Evolutionary conservation across 2,797 vertebrate genomes (phyloP).

Genomic region (Aratinga solstitialis): DNA sequence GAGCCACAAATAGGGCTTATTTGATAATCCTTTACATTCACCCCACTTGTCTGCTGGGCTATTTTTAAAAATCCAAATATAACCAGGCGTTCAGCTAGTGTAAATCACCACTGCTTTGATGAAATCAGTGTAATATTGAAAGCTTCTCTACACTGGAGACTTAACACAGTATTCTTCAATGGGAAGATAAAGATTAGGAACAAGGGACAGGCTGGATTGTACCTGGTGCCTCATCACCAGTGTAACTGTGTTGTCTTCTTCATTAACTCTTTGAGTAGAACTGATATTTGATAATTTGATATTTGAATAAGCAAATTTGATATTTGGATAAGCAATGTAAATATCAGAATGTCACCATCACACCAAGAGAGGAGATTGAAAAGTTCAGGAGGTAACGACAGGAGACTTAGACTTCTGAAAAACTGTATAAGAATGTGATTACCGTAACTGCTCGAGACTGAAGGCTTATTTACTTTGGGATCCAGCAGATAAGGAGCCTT

Average conservation of each 20-base stretch:
- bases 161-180: background rate
- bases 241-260: background rate
- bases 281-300: background rate
- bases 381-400: background rate
- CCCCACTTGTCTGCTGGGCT: background rate
- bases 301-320: background rate
- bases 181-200: background rate
- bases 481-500: background rate
- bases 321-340: background rate
- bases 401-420: background rate
- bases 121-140: background rate
- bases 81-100: background rate
- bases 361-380: background rate
- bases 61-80: background rate
- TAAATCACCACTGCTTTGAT: background rate
- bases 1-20: background rate
- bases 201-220: background rate
- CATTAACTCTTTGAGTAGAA: background rate
- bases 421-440: background rate
- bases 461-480: background rate
- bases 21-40: background rate
- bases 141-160: background rate
- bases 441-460: background rate
- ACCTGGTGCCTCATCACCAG: background rate
- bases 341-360: background rate